phyloP scores from a whole-genome alignment of 2,113 vertebrate genomes.

The Petroica traversi region DNA sequence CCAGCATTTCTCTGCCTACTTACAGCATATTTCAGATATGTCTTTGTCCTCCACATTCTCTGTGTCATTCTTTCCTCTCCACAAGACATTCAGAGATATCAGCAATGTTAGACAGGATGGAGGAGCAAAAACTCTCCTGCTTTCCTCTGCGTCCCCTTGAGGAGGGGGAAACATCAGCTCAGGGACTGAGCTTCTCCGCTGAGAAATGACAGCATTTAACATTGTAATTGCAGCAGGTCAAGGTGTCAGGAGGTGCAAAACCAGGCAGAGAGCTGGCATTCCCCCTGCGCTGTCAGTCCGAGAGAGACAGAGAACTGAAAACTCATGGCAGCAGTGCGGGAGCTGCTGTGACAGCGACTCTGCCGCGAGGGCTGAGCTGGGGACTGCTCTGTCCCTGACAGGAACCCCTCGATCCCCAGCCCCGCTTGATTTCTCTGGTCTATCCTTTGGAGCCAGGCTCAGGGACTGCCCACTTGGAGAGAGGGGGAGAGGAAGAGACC shows the following conservation, averaged over 20 bases:
- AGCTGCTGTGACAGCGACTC: not conserved
- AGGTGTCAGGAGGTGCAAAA: not conserved
- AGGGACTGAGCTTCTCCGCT: not conserved
- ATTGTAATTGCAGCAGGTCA: not conserved
- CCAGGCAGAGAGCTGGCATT: not conserved
- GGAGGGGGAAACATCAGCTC: not conserved
- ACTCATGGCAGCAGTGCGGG: not conserved
- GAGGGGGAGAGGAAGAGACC: constrained; percentile 57
- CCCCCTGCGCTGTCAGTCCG: fast-evolving
- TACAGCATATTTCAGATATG: not conserved
- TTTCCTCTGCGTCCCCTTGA: not conserved
- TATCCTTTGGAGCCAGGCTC: constrained; percentile 33
- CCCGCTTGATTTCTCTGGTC: constrained; percentile 66
- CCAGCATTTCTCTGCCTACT: not conserved
- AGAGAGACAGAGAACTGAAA: not conserved
- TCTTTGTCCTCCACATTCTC: not conserved
- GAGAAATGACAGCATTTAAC: not conserved
- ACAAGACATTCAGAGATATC: not conserved
- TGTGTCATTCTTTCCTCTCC: not conserved
- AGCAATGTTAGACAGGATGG: not conserved
- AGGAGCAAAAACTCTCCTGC: not conserved
- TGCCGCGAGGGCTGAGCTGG: not conserved
- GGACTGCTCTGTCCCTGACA: not conserved
- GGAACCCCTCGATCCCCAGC: not conserved
- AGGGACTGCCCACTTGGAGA: constrained; percentile 64